A percentile compares a stretch with the other conserved stretches of the same genome.
Evolutionary conservation across 2,888 invertebrate species (phyloP).

Genomic region (Stenodera caucasica): DNA sequence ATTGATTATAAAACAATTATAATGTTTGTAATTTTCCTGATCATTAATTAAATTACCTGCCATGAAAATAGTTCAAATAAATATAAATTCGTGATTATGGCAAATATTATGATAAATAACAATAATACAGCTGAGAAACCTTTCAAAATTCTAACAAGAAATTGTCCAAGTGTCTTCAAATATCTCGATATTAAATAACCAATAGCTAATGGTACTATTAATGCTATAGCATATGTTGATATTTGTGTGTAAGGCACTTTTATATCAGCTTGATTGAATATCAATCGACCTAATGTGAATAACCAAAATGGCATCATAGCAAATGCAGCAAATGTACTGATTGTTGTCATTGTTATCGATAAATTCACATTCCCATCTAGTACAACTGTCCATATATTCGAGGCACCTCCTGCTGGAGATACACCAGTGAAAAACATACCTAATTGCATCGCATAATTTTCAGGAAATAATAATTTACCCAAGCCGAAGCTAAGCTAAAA

Average conservation of each 20-base stretch:
- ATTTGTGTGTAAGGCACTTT: constrained; percentile 79
- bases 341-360: constrained; percentile 92
- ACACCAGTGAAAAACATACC: constrained; percentile 90
- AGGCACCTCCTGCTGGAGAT: constrained; percentile 92
- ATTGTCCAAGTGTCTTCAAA: constrained; percentile 66
- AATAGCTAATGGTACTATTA: constrained; percentile 76
- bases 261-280: constrained; percentile 72
- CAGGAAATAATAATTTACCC: constrained; percentile 71
- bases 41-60: constrained; percentile 64
- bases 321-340: constrained; percentile 80
- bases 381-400: constrained; percentile 94
- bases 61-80: constrained; percentile 86
- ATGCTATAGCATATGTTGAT: constrained; percentile 70
- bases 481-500: constrained; percentile 72
- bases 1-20: not conserved
- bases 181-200: constrained; percentile 69
- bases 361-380: constrained; percentile 91
- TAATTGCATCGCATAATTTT: constrained; percentile 70
- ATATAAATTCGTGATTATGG: constrained; percentile 85
- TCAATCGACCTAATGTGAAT: constrained; percentile 77
- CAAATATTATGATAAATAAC: constrained; percentile 82
- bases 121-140: constrained; percentile 80
- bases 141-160: constrained; percentile 80
- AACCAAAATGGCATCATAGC: constrained; percentile 92
- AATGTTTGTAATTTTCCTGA: not conserved